Percentiles rank a stretch among this genome's conserved stretches.
Evolutionary conservation across 1,140 invertebrate genomes (phyloP).

Genomic region (Eupeodes corollae): DNA sequence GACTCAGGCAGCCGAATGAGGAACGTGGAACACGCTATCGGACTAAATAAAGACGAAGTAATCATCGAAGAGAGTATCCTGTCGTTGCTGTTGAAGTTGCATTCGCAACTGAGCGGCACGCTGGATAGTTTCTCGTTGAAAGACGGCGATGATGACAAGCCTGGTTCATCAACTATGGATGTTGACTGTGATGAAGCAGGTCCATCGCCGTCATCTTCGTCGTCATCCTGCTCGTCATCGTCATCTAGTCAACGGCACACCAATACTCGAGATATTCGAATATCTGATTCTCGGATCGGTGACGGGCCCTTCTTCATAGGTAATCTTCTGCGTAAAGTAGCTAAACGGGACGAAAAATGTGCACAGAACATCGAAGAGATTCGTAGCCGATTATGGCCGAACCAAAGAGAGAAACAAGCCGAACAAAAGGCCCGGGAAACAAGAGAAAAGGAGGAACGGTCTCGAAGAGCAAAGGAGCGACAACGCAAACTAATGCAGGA

Average conservation of each 20-base stretch:
- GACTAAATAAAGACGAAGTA: slow-evolving; percentile 42
- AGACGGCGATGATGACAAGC: slow-evolving; percentile 28
- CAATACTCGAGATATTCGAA: slow-evolving; percentile 21
- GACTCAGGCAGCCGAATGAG: slow-evolving; percentile 21
- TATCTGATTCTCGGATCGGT: slow-evolving; percentile 52
- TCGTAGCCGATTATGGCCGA: slow-evolving; percentile 62
- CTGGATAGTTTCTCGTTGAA: slow-evolving; percentile 60
- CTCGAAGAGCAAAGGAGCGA: slow-evolving; percentile 71
- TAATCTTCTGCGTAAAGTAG: slow-evolving; percentile 61
- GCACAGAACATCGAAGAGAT: slow-evolving; percentile 54
- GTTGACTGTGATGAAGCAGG: slow-evolving; percentile 31
- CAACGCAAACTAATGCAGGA: slow-evolving; percentile 87
- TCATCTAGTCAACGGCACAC: slow-evolving; percentile 7
- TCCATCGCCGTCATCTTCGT: slow-evolving; percentile 18
- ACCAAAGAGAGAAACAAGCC: slow-evolving; percentile 62
- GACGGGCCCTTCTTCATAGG: slow-evolving; percentile 82
- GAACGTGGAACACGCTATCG: slow-evolving; percentile 28
- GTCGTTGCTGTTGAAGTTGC: slow-evolving; percentile 81
- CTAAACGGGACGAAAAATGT: slow-evolving; percentile 56
- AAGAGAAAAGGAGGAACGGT: slow-evolving; percentile 66
- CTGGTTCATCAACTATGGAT: slow-evolving; percentile 18
- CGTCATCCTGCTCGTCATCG: slow-evolving; percentile 9
- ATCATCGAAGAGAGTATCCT: slow-evolving; percentile 83
- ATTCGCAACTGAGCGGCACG: slow-evolving; percentile 75
- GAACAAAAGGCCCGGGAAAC: slow-evolving; percentile 59